Conservation (phyloP, 2,888 invertebrate species). For the Ametastegia equiseti region DNA sequence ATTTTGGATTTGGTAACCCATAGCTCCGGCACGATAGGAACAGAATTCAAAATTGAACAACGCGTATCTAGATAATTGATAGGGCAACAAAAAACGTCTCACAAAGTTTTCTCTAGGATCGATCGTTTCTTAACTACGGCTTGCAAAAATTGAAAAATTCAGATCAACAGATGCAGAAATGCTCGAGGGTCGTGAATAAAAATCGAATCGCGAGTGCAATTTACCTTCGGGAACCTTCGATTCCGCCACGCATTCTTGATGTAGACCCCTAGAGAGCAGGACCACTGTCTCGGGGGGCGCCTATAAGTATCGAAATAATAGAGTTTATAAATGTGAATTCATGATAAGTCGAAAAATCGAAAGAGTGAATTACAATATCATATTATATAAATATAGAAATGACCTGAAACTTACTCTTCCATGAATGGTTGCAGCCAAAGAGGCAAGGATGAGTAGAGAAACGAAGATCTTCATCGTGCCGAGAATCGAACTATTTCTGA, state of each 20-base stretch:
- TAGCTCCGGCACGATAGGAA: no score
- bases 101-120: no score
- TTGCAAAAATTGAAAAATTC: no score
- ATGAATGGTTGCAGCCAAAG: constrained; percentile 44
- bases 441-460: constrained; percentile 39
- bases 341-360: background rate
- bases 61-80: no score
- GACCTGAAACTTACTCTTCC: constrained; percentile 53
- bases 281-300: constrained; percentile 55
- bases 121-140: no score
- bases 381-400: background rate
- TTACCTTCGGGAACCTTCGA: constrained; percentile 56
- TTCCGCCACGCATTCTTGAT: constrained; percentile 58
- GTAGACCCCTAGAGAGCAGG: constrained; percentile 53
- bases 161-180: no score
- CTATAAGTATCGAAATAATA: constrained; percentile 38
- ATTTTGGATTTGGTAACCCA: no score
- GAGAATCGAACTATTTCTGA: background rate
- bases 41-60: no score
- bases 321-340: background rate
- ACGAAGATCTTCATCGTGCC: constrained; percentile 38
- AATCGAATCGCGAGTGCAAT: background rate
- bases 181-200: background rate
- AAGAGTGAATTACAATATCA: background rate
- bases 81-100: no score